Base-by-base conservation (phyloP, 2,888 invertebrate genomes). In the Polymixis flavicincta region DNA sequence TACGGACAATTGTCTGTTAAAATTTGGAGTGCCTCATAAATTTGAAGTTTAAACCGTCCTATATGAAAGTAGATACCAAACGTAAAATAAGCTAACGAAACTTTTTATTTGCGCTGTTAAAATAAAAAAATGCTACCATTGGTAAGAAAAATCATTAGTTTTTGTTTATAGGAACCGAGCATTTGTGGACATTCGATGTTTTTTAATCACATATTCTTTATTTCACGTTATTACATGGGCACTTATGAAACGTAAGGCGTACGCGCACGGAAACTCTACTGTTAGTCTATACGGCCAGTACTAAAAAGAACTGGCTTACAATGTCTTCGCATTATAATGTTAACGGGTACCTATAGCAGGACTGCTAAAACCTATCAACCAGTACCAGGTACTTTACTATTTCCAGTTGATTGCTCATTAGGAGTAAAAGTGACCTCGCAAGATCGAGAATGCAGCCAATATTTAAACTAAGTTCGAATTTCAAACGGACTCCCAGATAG, bases 401-500 rank as follows among this genome's bases (percentile, higher is more conserved):
- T 48, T 6, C 48, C 5, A 17, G 1, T 7, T 32, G 5, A 57
- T 6, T 48, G 45, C 17, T n/a, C 1, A 52, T 19, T 28, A 22
- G 6, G 5, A 25, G 45, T 37, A 77, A 13, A 17, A 28, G n/a
- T 57, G 17, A 57, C 61, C 6, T 57, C 17, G 0, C 32, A 42
- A 13, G 5, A 25, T 32, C 9, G 7, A 28, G 25, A 78, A 57
- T 48, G 8, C 64, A 32, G 22, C 55, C 42, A 72, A 55, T 55
- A 74, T 74, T 74, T 61, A 67, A 80, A 73, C 13, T 6, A 28
- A 80, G 55, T 52, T 48, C 22, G 55, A 67, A 80, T 45, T 73
- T 0, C n/a, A 28, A 80, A 57, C 32, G 1, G 9, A 6, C 22
- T 32, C 25, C 0, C 50, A 32, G 55, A 55, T 55, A 70, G 5